A percentile compares a stretch with the other conserved stretches of the same genome.
These are phyloP conservation scores for Urocitellus parryii DNA, from an alignment of 2,113 vertebrate genomes.

Conservation along the genomic window DNA sequence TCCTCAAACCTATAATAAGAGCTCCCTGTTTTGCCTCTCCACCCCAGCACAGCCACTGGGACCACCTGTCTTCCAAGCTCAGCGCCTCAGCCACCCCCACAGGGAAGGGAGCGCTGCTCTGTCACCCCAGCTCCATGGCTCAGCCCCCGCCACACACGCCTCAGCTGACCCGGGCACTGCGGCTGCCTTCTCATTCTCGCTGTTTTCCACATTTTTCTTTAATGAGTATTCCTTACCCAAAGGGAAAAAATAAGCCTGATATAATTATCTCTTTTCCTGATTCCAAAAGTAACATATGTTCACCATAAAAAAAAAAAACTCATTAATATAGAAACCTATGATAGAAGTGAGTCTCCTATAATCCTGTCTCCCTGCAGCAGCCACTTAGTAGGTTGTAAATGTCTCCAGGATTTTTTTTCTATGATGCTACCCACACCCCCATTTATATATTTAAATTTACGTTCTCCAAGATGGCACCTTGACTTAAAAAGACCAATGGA, in stretches of 20 bases:
- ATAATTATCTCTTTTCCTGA: conserved; percentile 57
- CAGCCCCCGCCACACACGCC: not conserved
- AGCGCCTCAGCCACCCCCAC: not conserved
- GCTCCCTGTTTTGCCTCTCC: conserved; percentile 46
- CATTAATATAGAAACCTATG: conserved; percentile 61
- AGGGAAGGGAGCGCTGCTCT: not conserved
- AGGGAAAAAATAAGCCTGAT: conserved; percentile 42
- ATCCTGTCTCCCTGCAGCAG: not conserved
- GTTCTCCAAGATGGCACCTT: conserved; percentile 17
- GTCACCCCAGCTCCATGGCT: not conserved
- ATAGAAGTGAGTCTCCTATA: not conserved
- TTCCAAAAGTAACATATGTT: conserved; percentile 70
- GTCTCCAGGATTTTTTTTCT: conserved; percentile 29
- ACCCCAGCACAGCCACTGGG: not conserved
- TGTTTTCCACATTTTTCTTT: conserved; percentile 48
- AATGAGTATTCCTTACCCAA: conserved; percentile 52
- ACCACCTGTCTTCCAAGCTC: conserved; percentile 40
- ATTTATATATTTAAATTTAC: conserved; percentile 22
- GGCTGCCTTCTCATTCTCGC: not conserved
- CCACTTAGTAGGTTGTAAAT: not conserved
- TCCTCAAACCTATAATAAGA: conserved; percentile 65
- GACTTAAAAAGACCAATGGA: conserved; percentile 13
- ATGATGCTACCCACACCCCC: not conserved
- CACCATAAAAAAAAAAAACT: conserved; percentile 27
- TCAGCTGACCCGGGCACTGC: too few relatives aligned